phyloP scores from a whole-genome alignment of 2,888 invertebrate species.

The Adela reaumurella region DNA sequence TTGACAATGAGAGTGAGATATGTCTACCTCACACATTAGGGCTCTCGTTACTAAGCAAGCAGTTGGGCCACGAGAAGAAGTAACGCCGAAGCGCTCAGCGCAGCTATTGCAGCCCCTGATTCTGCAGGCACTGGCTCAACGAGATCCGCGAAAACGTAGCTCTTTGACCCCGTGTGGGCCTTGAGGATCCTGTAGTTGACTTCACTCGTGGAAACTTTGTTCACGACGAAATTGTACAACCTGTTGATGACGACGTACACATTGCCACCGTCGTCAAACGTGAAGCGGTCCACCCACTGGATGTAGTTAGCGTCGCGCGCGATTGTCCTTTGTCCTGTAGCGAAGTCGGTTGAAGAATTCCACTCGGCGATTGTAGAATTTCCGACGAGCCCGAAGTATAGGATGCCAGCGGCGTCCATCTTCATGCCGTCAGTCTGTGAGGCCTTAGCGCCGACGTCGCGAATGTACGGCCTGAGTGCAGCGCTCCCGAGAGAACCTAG shows the following conservation, averaged over 20 bases:
- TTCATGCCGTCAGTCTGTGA: slow-evolving; percentile 74
- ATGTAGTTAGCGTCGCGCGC: slow-evolving; percentile 64
- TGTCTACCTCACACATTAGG: no score
- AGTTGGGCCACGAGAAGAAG: slow-evolving; percentile 32
- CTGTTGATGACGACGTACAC: slow-evolving; percentile 67
- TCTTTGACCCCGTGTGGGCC: slow-evolving; percentile 57
- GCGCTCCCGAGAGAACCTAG: slow-evolving; percentile 26
- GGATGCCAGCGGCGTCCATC: slow-evolving; percentile 65
- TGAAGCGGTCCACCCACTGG: slow-evolving; percentile 72
- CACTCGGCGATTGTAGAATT: slow-evolving; percentile 68
- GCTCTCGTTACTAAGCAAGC: slow-evolving; percentile 44
- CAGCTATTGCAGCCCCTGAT: slow-evolving; percentile 23
- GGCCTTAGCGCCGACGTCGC: slow-evolving; percentile 58
- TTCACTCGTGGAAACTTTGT: slow-evolving; percentile 53
- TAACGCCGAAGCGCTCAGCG: slow-evolving; percentile 26
- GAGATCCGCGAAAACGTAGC: slow-evolving; percentile 59
- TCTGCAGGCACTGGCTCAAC: slow-evolving; percentile 17
- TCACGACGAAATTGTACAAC: slow-evolving; percentile 62
- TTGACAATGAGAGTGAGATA: slow-evolving; percentile 23
- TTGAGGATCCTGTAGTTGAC: slow-evolving; percentile 67
- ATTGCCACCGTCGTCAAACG: slow-evolving; percentile 63
- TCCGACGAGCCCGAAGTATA: slow-evolving; percentile 68
- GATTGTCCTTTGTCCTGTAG: slow-evolving; percentile 59
- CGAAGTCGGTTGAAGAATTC: slow-evolving; percentile 60
- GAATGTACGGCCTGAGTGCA: slow-evolving; percentile 44